Conservation (phyloP, 1,140 invertebrate genomes). For the Bombus turneri region DNA sequence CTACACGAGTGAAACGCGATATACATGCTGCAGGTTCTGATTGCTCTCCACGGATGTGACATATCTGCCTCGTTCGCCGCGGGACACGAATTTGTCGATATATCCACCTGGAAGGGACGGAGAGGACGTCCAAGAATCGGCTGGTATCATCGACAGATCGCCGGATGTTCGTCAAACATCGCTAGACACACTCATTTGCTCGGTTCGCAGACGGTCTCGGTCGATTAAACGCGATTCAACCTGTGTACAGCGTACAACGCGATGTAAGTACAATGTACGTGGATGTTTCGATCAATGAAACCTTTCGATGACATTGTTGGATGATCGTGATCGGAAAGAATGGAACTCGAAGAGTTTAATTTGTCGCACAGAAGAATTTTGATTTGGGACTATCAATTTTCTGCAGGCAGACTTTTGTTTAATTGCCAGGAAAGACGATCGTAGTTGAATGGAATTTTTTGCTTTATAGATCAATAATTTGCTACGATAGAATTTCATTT, state of each 20-base stretch:
- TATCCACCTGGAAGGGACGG: slow-evolving; percentile 27
- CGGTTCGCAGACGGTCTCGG: slow-evolving; percentile 31
- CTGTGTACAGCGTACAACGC: not conserved
- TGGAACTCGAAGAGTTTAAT: not conserved
- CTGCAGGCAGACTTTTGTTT: too few relatives aligned
- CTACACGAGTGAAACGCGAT: slow-evolving; percentile 51
- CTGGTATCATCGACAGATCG: slow-evolving; percentile 48
- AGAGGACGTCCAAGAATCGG: not conserved
- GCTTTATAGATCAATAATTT: too few relatives aligned
- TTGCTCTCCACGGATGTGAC: slow-evolving; percentile 68
- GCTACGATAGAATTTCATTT: too few relatives aligned
- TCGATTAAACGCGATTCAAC: slow-evolving; percentile 58
- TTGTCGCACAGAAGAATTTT: too few relatives aligned
- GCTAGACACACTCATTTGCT: slow-evolving; percentile 49
- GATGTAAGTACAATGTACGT: not conserved
- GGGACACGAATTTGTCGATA: slow-evolving; percentile 69
- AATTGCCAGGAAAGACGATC: too few relatives aligned
- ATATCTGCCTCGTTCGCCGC: slow-evolving; percentile 63
- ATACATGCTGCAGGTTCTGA: slow-evolving; percentile 62
- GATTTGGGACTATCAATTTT: not conserved
- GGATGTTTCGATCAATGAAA: slow-evolving; percentile 7
- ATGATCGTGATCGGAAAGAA: too few relatives aligned
- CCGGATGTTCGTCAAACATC: slow-evolving; percentile 39
- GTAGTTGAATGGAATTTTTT: too few relatives aligned
- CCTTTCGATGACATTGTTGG: not conserved